phyloP scores from a whole-genome alignment of 1,140 invertebrate genomes.

The Aphidius gifuensis region DNA sequence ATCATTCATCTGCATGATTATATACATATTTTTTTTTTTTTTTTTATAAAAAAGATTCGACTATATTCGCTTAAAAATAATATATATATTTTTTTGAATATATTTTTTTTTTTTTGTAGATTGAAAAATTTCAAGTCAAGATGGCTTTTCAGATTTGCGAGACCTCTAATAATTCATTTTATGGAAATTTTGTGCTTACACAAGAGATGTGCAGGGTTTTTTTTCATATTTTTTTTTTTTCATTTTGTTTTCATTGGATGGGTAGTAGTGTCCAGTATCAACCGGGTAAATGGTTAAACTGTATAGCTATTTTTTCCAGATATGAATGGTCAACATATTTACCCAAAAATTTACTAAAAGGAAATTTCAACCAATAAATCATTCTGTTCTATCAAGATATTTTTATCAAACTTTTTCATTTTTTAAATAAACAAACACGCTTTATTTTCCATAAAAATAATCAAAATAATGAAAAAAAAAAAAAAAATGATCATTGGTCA shows the following conservation, averaged over 20 bases:
- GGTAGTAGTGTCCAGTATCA: background rate
- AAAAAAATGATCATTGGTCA: background rate
- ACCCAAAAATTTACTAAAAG: slow-evolving; percentile 29
- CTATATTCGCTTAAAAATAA: background rate
- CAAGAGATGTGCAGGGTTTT: background rate
- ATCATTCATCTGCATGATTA: background rate
- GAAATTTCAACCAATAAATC: slow-evolving; percentile 50
- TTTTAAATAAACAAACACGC: background rate
- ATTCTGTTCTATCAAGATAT: slow-evolving; percentile 44
- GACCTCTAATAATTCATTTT: slow-evolving; percentile 52
- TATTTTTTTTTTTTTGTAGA: slow-evolving; percentile 1
- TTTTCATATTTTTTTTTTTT: slow-evolving; percentile 9
- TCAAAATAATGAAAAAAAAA: background rate
- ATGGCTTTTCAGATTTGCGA: slow-evolving; percentile 2
- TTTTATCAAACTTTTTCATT: slow-evolving; percentile 29
- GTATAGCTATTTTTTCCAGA: too few species aligned
- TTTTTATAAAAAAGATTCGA: background rate
- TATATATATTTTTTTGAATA: background rate
- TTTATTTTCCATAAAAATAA: background rate
- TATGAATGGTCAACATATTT: slow-evolving; percentile 45
- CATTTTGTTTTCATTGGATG: background rate
- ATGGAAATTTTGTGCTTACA: slow-evolving; percentile 42
- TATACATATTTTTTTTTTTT: background rate
- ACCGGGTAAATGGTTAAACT: background rate
- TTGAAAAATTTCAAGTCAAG: background rate